These are phyloP conservation scores for Amazona ochrocephala DNA, from an alignment of 2,797 vertebrate genomes.

Conservation along the genomic window DNA sequence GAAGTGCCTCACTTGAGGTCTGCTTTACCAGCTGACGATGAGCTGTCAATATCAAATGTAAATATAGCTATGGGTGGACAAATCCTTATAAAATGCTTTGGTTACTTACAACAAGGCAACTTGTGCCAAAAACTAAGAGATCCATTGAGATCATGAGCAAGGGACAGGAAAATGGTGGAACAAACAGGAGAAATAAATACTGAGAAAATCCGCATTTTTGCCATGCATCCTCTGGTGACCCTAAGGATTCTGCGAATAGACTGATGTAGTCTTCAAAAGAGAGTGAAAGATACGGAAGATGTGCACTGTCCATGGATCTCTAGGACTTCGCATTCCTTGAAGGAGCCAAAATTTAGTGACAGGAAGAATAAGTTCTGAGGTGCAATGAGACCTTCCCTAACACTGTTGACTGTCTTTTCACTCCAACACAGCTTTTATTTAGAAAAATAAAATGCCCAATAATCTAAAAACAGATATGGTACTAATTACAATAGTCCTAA, in stretches of 20 bases:
- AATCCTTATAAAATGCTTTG: neutral
- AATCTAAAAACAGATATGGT: neutral
- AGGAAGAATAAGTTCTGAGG: neutral
- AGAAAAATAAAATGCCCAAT: neutral
- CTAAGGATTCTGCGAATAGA: neutral
- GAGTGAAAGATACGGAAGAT: neutral
- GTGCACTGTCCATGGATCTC: neutral
- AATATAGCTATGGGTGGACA: neutral
- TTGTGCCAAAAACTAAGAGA: neutral
- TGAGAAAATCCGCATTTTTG: neutral
- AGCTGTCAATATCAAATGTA: neutral
- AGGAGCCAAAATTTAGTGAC: neutral
- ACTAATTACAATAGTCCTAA: neutral
- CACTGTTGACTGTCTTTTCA: neutral
- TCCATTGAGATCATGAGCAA: neutral
- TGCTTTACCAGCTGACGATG: neutral
- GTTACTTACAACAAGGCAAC: neutral
- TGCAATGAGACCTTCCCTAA: neutral
- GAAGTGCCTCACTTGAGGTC: accelerated
- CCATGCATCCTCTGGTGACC: neutral
- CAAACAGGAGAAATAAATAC: neutral
- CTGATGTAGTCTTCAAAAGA: neutral
- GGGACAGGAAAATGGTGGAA: neutral
- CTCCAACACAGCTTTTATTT: neutral
- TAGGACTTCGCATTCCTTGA: neutral